phyloP scores from a whole-genome alignment of 2,888 invertebrate species.

The Chymomyza caudatula region DNA sequence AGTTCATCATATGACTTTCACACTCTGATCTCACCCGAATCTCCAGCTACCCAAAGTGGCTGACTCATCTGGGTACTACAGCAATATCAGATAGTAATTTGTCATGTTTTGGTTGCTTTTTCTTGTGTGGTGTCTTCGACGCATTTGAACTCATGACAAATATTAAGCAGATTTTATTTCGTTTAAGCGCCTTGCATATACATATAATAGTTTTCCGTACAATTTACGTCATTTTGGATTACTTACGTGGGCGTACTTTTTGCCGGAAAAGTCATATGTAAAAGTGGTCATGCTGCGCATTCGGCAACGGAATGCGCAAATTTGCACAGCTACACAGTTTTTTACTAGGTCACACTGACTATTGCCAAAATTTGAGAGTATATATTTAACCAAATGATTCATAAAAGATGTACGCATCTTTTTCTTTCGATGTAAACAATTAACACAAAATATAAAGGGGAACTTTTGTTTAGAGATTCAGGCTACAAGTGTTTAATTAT shows the following conservation, averaged over 20 bases:
- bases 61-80: constrained; percentile 21
- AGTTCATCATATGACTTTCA: constrained; percentile 56
- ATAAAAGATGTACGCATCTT: background rate
- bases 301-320: background rate
- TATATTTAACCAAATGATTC: background rate
- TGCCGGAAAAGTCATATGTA: background rate
- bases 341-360: background rate
- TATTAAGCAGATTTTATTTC: background rate
- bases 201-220: background rate
- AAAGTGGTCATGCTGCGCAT: background rate
- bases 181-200: background rate
- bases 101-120: background rate
- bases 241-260: background rate
- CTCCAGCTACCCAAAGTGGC: constrained; percentile 12
- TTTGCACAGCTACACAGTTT: background rate
- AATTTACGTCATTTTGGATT: background rate
- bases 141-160: background rate
- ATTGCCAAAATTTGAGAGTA: background rate
- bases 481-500: background rate
- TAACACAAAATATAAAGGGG: background rate
- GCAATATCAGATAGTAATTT: constrained; percentile 14
- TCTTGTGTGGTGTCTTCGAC: background rate
- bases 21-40: constrained; percentile 25
- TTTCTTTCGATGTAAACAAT: background rate
- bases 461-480: background rate